These are phyloP conservation scores for Sphaerophoria taeniata DNA, from an alignment of 2,888 invertebrate genomes.

Conservation along the genomic window DNA sequence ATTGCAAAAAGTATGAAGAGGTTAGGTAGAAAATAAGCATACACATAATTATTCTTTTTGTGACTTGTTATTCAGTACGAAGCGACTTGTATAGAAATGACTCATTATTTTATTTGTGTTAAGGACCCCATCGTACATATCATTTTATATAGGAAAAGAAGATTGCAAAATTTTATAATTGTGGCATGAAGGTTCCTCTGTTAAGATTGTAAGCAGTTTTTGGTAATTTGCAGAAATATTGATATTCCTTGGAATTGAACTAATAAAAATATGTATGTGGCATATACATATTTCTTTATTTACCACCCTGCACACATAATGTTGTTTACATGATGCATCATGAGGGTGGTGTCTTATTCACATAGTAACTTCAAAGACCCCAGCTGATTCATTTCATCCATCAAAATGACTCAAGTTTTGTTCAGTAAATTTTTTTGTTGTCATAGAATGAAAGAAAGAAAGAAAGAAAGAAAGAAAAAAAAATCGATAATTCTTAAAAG, in stretches of 20 bases:
- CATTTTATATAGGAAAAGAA: too few relatives aligned
- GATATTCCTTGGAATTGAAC: too few relatives aligned
- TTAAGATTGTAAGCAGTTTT: too few relatives aligned
- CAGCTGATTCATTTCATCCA: slow-evolving; percentile 64
- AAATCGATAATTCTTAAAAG: slow-evolving; percentile 1
- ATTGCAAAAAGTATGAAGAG: neutral
- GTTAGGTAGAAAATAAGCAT: neutral
- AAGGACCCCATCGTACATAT: too few relatives aligned
- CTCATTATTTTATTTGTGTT: neutral
- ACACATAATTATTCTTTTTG: neutral
- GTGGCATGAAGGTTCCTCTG: too few relatives aligned
- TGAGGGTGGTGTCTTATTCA: slow-evolving; percentile 3
- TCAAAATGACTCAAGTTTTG: slow-evolving; percentile 12
- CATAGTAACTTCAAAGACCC: neutral
- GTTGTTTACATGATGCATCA: neutral
- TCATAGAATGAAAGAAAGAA: neutral
- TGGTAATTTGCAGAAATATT: too few relatives aligned
- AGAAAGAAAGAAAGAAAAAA: neutral
- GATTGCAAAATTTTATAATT: too few relatives aligned
- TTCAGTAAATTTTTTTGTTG: too few relatives aligned
- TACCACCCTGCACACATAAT: too few relatives aligned
- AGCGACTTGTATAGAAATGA: neutral
- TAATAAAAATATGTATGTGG: too few relatives aligned
- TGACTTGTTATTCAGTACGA: neutral
- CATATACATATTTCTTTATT: too few relatives aligned